Evolutionary conservation across 2,113 vertebrate species (phyloP), one percentile per base, ranked within the genome.

Genomic region (Laticauda colubrina): DNA sequence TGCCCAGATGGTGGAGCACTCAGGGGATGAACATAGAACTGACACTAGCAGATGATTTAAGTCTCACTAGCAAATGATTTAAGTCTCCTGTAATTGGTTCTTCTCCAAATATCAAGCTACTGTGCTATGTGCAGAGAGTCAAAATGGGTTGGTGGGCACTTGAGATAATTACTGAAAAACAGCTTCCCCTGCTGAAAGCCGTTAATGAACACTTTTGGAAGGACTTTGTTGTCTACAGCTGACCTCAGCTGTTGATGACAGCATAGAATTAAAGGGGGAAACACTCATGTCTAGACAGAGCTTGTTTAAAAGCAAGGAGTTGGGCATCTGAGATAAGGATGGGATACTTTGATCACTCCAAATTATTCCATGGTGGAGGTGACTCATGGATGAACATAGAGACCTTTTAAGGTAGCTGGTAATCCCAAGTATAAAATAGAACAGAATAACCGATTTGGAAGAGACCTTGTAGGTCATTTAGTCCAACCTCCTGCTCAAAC

Each of bases 1-100:
- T 43, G 14, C 21, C 89, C 29, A 89, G 18, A 43, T 26, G 54
- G 14, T 18, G 11, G 48, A 29, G 18, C 12, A 10, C 26, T 0
- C 8, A 8, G 29, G 45, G n/a, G 48, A 14, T 53, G 59, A 55
- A 43, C 26, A 3, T 64, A 45, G 45, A 39, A 15, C 89, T 90
- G 69, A 53, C 20, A 57, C 12, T 75, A 12, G 23, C 9, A 39
- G 34, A 39, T 39, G 34, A 39, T 39, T 39, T 39, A 39, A 39
- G 34, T 86, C 75, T 90, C 34, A 5, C 24, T 29, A 43, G 59
- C 24, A 34, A 11, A 14, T 91, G 45, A 51, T 91, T 75, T 91
- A 85, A 55, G 64, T 87, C 81, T 90, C 54, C 43, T 56, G 57
- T 90, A 90, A 69, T 64, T 75, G 57, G 85, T 64, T 87, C 89